Evolutionary conservation across 2,797 vertebrate genomes (phyloP).

Genomic region (Labroides dimidiatus): DNA sequence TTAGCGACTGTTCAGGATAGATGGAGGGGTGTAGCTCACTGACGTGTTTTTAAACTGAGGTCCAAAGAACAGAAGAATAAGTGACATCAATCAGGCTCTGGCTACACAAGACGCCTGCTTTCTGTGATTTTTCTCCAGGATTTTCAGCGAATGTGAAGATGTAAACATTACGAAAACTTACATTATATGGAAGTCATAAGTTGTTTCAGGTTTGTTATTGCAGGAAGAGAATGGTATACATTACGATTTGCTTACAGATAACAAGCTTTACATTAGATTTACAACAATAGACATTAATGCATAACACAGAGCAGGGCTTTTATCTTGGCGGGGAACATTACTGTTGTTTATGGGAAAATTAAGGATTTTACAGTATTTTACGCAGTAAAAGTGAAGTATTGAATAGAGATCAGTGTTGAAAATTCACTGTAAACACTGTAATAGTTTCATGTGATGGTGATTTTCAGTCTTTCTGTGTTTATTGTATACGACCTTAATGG

Average conservation of each 20-base stretch:
- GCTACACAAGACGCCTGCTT: not conserved
- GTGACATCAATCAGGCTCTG: not conserved
- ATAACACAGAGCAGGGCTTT: not conserved
- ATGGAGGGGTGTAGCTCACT: not conserved
- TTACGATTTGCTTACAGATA: conserved; percentile 2
- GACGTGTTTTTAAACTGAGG: not conserved
- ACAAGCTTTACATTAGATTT: not conserved
- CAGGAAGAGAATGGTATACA: not conserved
- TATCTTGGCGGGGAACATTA: not conserved
- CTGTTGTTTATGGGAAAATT: not conserved
- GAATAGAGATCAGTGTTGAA: no score
- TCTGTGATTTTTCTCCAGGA: not conserved
- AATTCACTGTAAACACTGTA: no score
- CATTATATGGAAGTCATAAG: not conserved
- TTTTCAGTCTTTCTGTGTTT: no score
- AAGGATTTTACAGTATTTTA: no score
- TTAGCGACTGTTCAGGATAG: not conserved
- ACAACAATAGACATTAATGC: not conserved
- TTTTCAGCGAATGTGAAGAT: not conserved
- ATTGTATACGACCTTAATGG: no score
- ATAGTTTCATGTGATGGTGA: no score
- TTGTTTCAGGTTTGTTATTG: not conserved
- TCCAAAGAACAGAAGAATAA: not conserved
- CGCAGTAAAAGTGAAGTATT: no score
- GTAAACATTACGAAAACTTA: not conserved